Evolutionary conservation across 2,888 invertebrate genomes (phyloP), one percentile per base, ranked within the genome.

Genomic region (Charanyca ferruginea): DNA sequence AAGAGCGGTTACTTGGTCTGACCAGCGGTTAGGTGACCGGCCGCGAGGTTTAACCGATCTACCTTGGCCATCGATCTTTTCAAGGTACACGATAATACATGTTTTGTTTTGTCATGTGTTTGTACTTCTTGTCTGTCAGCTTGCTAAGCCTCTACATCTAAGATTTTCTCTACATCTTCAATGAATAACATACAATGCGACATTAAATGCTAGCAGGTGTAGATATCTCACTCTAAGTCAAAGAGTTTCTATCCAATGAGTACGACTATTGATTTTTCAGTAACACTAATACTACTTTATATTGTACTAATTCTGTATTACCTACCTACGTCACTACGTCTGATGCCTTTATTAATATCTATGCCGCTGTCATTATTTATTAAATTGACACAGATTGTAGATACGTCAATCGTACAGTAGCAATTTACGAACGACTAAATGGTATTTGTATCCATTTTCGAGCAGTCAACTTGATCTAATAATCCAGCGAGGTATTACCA

Each of bases 191-290:
- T n/a, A 22, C 11, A 1, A 22, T 4, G 9, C 4, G 1, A 28
- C 1, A 22, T 23, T 9, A n/a, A 28, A 54, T 20, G 20, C 28
- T 28, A 3, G 23, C 3, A 16, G 11, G 8, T 45, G 16, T 25
- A 5, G 5, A 35, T 11, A n/a, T 3, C n/a, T 35, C 25, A 25
- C 5, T 38, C 2, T 3, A 2, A 49, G 49, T 13, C 48, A 47
- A 65, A 45, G 41, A 42, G 13, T 35, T 4, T 3, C 18, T 9
- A 8, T 42, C 1, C 4, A 67, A 49, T 57, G 22, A 57, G 9
- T 42, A 28, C 38, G 20, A 6, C 16, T 55, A 66, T 67, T 57
- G 42, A 66, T 66, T 66, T 44, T 67, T 18, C 48, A 42, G 25
- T 66, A 22, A n/a, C 48, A 16, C 53, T 18, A 41, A 66, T 66